Conservation (phyloP, 2,888 invertebrate genomes). For the Ornithoptera priamus region DNA sequence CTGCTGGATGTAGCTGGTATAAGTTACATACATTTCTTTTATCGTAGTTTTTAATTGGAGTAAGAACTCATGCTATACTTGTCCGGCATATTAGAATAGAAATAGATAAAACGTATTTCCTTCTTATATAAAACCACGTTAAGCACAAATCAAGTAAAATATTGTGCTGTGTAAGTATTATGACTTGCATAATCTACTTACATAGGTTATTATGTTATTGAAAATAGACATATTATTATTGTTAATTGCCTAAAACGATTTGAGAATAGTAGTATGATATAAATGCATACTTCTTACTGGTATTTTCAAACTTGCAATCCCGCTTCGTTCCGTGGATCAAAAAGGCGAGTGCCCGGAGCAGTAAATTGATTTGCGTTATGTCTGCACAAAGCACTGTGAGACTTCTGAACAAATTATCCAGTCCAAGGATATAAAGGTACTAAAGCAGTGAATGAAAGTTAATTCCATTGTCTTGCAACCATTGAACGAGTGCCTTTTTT, state of each 20-base stretch:
- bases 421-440: constrained; percentile 8
- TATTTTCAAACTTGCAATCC: constrained; percentile 11
- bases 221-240: background rate
- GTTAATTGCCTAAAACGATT: background rate
- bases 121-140: no score
- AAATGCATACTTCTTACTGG: background rate
- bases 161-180: background rate
- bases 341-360: constrained; percentile 11
- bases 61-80: no score
- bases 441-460: constrained; percentile 1
- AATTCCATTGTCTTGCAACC: background rate
- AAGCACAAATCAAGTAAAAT: background rate
- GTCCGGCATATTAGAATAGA: no score
- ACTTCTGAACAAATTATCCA: constrained; percentile 19
- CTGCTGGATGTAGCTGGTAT: no score
- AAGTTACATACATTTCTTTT: no score
- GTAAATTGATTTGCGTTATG: constrained; percentile 25
- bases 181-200: background rate
- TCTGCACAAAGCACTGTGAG: constrained; percentile 19
- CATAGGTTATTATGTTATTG: background rate
- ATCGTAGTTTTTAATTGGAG: no score
- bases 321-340: constrained; percentile 15
- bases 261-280: background rate
- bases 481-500: background rate
- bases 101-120: no score